Percentiles rank a stretch among this genome's conserved stretches.
Evolutionary conservation across 2,797 vertebrate genomes (phyloP).

Genomic region (Merluccius polli): DNA sequence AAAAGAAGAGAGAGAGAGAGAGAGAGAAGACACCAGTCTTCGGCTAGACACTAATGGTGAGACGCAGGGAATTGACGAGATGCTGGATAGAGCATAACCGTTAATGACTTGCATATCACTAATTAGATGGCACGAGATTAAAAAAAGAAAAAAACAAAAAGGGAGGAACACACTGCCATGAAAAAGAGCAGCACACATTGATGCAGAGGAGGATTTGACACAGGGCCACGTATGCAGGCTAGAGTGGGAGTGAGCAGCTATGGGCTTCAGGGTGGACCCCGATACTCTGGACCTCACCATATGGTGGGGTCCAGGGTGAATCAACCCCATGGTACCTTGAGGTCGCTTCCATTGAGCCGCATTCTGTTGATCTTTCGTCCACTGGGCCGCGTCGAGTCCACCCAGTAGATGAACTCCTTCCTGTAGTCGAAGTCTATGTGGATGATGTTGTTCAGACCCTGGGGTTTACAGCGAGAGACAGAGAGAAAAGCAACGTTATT

Average conservation of each 20-base stretch:
- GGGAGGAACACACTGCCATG: not conserved
- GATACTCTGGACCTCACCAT: too few relatives aligned
- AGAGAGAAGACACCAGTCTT: slow-evolving; percentile 12
- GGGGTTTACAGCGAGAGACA: slow-evolving; percentile 18
- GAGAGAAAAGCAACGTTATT: not conserved
- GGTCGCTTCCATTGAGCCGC: slow-evolving; percentile 92
- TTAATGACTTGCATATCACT: not conserved
- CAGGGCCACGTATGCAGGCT: not conserved
- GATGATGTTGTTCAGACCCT: slow-evolving; percentile 97
- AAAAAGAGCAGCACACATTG: not conserved
- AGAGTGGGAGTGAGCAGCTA: too few relatives aligned
- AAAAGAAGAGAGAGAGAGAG: not conserved
- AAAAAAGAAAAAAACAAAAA: not conserved
- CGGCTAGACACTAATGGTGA: slow-evolving; percentile 27
- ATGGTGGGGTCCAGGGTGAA: slow-evolving; percentile 6
- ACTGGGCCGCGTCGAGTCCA: slow-evolving; percentile 94
- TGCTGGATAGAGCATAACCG: not conserved
- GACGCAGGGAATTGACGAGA: slow-evolving; percentile 16
- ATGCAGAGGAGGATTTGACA: not conserved
- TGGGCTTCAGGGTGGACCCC: too few relatives aligned
- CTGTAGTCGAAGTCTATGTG: slow-evolving; percentile 98
- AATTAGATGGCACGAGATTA: not conserved
- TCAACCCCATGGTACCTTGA: slow-evolving; percentile 79
- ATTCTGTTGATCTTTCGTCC: slow-evolving; percentile 96
- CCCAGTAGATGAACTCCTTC: slow-evolving; percentile 98